A percentile compares a stretch with the other conserved stretches of the same genome.
Conservation (phyloP, 2,797 vertebrate species). For the Triplophysa yarkandensis region DNA sequence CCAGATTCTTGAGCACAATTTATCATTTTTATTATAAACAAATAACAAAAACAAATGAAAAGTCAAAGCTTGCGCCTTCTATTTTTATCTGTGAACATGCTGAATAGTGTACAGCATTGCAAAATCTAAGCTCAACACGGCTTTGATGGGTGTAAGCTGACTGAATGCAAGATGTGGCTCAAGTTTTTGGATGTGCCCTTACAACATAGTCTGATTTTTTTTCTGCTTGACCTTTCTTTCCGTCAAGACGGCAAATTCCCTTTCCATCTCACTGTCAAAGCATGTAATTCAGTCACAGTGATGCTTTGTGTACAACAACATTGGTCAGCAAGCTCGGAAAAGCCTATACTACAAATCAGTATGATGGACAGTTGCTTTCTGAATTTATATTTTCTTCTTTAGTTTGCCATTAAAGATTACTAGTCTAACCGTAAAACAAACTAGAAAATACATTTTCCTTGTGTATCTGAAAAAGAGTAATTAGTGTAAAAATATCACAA, state of each 20-base stretch:
- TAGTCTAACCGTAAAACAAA: neutral
- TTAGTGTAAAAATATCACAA: neutral
- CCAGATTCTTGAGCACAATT: no score
- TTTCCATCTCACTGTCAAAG: constrained; percentile 33
- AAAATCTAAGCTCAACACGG: constrained; percentile 12
- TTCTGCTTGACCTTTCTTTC: constrained; percentile 42
- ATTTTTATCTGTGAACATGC: neutral
- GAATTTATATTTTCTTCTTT: constrained; percentile 7
- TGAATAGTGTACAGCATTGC: constrained; percentile 20
- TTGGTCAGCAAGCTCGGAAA: constrained; percentile 31
- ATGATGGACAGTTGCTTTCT: neutral
- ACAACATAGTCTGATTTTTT: constrained; percentile 27
- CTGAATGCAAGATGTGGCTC: constrained; percentile 7
- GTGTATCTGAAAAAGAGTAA: neutral
- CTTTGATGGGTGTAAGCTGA: constrained; percentile 24
- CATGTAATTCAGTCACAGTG: constrained; percentile 39
- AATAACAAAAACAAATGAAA: neutral
- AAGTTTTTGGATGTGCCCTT: constrained; percentile 33
- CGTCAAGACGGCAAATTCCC: constrained; percentile 40
- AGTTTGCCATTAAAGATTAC: neutral
- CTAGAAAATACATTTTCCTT: neutral
- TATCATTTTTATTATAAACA: no score
- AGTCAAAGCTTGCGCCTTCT: neutral
- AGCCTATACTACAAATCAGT: constrained; percentile 28
- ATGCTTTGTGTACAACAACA: constrained; percentile 37